Conservation (phyloP, 1,140 invertebrate species). For the Caenorhabditis brenneri region DNA sequence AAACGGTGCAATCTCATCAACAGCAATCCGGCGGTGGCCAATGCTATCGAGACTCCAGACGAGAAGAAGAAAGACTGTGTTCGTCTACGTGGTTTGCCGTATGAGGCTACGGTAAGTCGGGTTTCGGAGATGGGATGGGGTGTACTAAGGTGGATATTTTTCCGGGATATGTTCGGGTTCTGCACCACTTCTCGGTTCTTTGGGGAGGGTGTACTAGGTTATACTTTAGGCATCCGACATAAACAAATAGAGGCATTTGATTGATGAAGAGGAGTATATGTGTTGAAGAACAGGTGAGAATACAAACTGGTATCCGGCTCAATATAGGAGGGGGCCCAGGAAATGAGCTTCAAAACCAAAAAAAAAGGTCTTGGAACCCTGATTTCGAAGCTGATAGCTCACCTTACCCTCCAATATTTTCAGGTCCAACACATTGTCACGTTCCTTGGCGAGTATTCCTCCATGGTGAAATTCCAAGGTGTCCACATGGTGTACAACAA, state of each 20-base stretch:
- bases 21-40: not conserved
- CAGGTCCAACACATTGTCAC: slow-evolving; percentile 91
- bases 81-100: slow-evolving; percentile 88
- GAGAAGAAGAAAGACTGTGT: slow-evolving; percentile 82
- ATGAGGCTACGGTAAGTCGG: slow-evolving; percentile 78
- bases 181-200: too few relatives aligned
- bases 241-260: too few relatives aligned
- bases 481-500: slow-evolving; percentile 75
- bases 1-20: slow-evolving; percentile 15
- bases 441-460: slow-evolving; percentile 93
- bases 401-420: too few relatives aligned
- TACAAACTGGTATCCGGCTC: not conserved
- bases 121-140: slow-evolving; percentile 81
- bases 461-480: slow-evolving; percentile 90
- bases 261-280: too few relatives aligned
- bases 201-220: too few relatives aligned
- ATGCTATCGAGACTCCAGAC: not conserved
- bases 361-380: not conserved
- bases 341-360: not conserved
- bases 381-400: too few relatives aligned
- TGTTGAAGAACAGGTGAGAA: slow-evolving; percentile 70
- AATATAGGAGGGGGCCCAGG: too few relatives aligned
- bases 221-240: too few relatives aligned
- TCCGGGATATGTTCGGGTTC: too few relatives aligned
- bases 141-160: not conserved